Conservation (phyloP, 2,797 vertebrate genomes). For the Aeoliscus strigatus region DNA sequence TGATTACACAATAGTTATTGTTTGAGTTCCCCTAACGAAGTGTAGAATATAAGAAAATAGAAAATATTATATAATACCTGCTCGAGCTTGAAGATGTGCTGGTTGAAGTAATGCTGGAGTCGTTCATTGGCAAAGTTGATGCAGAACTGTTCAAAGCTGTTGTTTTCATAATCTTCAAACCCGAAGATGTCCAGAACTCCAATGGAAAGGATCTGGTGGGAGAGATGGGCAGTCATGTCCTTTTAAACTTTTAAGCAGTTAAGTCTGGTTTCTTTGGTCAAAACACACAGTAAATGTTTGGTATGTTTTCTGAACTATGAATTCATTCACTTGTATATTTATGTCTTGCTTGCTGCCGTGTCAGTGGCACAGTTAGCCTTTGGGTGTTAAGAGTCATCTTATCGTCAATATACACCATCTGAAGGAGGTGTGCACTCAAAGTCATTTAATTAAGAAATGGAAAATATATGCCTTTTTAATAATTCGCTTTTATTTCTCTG, state of each 20-base stretch:
- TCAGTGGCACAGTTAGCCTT: conserved; percentile 6
- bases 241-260: too few species aligned
- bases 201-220: conserved; percentile 87
- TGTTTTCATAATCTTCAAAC: conserved; percentile 98
- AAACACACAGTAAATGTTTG: not conserved
- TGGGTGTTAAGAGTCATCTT: conserved; percentile 4
- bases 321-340: conserved; percentile 14
- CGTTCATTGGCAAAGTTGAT: conserved; percentile 98
- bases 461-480: too few species aligned
- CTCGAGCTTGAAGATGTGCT: conserved; percentile 96
- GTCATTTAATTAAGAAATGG: conserved; percentile 49
- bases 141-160: conserved; percentile 99
- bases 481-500: conserved; percentile 42
- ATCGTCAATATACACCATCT: conserved; percentile 30
- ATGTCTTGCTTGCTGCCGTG: not conserved
- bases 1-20: conserved; percentile 22
- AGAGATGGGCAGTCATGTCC: too few species aligned
- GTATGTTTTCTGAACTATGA: conserved; percentile 1
- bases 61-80: conserved; percentile 72
- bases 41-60: too few species aligned
- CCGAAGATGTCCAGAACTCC: conserved; percentile 99
- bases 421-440: conserved; percentile 18
- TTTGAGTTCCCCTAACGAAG: too few species aligned
- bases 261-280: too few species aligned
- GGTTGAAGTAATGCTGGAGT: conserved; percentile 98